A percentile compares a stretch with the other conserved stretches of the same genome.
Evolutionary conservation across 1,140 invertebrate genomes (phyloP).

Genomic region (Bactericera cockerelli): DNA sequence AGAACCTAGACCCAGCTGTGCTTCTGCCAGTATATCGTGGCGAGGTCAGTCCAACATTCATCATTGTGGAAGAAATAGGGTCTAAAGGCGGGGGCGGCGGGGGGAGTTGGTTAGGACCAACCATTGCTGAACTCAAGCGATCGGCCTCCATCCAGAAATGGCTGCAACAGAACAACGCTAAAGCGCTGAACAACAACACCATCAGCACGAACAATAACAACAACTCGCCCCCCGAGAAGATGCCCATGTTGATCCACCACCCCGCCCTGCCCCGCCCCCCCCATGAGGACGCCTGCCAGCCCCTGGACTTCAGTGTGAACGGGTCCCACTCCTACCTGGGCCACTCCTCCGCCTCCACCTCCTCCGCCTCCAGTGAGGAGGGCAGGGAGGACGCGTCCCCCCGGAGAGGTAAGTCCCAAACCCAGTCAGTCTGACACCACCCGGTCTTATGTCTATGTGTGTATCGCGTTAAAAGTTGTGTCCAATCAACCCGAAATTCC

Average conservation of each 20-base stretch:
- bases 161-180: slow-evolving; percentile 18
- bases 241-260: slow-evolving; percentile 18
- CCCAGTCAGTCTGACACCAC: too few species aligned
- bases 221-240: slow-evolving; percentile 17
- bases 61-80: slow-evolving; percentile 9
- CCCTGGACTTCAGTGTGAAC: slow-evolving; percentile 21
- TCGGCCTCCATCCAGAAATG: slow-evolving; percentile 18
- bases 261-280: background rate
- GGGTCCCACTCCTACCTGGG: slow-evolving; percentile 7
- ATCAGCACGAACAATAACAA: slow-evolving; percentile 13
- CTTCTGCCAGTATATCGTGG: too few species aligned
- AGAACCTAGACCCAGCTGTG: too few species aligned
- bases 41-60: background rate
- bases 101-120: slow-evolving; percentile 16
- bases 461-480: too few species aligned
- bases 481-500: too few species aligned
- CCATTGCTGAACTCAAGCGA: slow-evolving; percentile 19
- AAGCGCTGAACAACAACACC: background rate
- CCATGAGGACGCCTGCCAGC: slow-evolving; percentile 19
- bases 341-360: background rate
- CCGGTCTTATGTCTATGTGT: too few species aligned
- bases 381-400: background rate
- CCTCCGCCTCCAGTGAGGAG: slow-evolving; percentile 3
- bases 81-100: background rate
- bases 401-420: slow-evolving; percentile 3